Evolutionary conservation across 2,113 vertebrate genomes (phyloP), one percentile per base, ranked within the genome.

Genomic region (Romanogobio albipinnatus): DNA sequence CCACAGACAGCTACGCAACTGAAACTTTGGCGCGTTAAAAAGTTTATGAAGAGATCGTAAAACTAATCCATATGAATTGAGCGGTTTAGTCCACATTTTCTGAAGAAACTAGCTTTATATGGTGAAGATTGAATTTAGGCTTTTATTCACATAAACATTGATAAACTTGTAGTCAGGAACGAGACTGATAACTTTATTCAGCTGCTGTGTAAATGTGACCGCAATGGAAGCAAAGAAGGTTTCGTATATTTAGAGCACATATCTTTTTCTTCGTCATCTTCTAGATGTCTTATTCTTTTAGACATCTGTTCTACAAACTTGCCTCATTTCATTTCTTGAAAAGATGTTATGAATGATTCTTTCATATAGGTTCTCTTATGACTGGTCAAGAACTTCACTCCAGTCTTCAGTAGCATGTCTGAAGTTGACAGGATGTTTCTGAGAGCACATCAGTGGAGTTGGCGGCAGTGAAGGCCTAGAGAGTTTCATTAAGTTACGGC

Each of bases 241-340:
- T 36, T 59, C 1, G 0, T 56, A 8, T 49, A 53, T 76, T 76
- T 53, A 78, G 17, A 59, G 10, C 17, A 6, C 29, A 36, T 2
- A 58, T 36, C 5, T 29, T 6, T 58, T 13, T 22, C 9, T 39
- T 59, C 10, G 24, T 39, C 19, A 22, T 19, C 15, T 17, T 22
- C 3, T 33, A 36, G 15, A 33, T 66, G 24, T 36, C n/a, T 47
- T 45, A 10, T 33, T 47, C 24, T 45, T 77, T 24, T 39, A 61
- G 39, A 76, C 74, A 73, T 83, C 73, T 86, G 73, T 82, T 77
- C 74, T 71, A 45, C 59, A 61, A 36, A 73, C 39, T 7, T 49
- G 26, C 29, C 39, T 83, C 73, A n/a, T 62, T 82, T 73, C 9
- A 56, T 66, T 76, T 33, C 59, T 76, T 84, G 74, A 81, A 83